phyloP scores from a whole-genome alignment of 2,113 vertebrate species.

The Pseudorasbora parva region DNA sequence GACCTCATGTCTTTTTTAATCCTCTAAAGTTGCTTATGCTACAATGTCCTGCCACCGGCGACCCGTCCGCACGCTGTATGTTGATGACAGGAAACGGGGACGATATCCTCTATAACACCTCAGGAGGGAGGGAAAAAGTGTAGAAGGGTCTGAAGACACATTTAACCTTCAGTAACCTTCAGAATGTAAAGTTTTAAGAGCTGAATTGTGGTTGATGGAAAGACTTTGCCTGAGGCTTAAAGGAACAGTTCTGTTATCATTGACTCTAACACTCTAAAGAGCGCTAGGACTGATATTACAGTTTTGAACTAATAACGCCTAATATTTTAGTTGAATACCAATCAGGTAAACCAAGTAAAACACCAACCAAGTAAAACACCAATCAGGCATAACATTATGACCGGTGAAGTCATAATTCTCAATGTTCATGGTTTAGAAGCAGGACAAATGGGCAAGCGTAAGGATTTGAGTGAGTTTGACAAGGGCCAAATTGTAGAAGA shows the following conservation, averaged over 20 bases:
- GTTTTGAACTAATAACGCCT: neutral
- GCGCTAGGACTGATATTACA: neutral
- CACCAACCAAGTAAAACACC: too few species aligned
- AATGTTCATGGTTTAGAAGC: too few species aligned
- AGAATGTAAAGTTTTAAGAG: neutral
- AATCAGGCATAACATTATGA: too few species aligned
- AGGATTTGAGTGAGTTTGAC: too few species aligned
- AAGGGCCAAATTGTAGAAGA: too few species aligned
- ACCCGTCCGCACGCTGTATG: neutral
- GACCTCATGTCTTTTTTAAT: constrained; percentile 36
- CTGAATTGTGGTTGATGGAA: constrained; percentile 1
- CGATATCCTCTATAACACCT: neutral
- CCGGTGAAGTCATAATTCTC: too few species aligned
- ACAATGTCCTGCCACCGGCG: constrained; percentile 3
- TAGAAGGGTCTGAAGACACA: neutral
- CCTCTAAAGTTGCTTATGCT: constrained; percentile 42
- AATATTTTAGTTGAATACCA: neutral
- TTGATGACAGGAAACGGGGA: neutral
- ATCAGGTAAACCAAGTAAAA: too few species aligned
- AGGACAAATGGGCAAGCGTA: too few species aligned
- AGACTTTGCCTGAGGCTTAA: constrained; percentile 28
- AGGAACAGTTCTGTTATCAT: neutral
- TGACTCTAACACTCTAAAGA: neutral
- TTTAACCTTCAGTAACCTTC: neutral
- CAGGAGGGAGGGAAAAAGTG: neutral